A percentile compares a stretch with the other conserved stretches of the same genome.
Conservation (phyloP, 2,113 vertebrate genomes). For the Erinaceus europaeus region DNA sequence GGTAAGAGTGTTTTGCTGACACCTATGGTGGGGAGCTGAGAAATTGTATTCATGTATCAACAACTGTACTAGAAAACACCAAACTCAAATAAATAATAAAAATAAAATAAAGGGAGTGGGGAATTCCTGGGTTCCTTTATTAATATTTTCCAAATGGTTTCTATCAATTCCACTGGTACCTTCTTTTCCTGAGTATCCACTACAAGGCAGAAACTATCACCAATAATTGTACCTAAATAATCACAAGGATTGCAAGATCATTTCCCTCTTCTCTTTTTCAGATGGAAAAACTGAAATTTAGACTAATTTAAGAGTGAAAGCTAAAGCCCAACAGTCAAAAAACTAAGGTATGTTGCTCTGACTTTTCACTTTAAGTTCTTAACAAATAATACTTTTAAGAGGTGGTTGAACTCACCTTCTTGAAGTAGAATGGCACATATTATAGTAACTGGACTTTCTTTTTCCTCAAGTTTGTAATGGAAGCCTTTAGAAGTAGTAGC, state of each 20-base stretch:
- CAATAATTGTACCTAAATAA: not conserved
- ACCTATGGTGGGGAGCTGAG: no score
- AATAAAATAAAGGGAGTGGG: no score
- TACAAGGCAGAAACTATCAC: not conserved
- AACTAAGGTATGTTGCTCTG: not conserved
- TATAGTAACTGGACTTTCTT: not conserved
- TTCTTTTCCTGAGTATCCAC: not conserved
- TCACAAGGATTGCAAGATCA: not conserved
- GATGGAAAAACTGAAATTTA: not conserved
- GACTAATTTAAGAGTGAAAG: not conserved
- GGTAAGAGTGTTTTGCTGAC: no score
- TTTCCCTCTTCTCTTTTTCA: not conserved
- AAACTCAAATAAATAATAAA: no score
- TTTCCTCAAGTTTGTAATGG: not conserved
- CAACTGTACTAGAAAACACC: no score
- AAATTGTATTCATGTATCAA: no score
- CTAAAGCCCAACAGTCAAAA: not conserved
- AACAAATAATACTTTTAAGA: slow-evolving; percentile 2
- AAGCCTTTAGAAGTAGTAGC: not conserved
- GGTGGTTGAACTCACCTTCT: slow-evolving; percentile 2
- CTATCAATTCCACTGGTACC: not conserved
- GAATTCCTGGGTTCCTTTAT: not conserved
- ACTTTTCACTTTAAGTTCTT: not conserved
- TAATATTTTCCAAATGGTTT: not conserved
- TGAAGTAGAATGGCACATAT: not conserved